A percentile compares a stretch with the other conserved stretches of the same genome.
These are phyloP conservation scores for Cetoscarus ocellatus DNA, from an alignment of 2,797 vertebrate species.

Conservation along the genomic window DNA sequence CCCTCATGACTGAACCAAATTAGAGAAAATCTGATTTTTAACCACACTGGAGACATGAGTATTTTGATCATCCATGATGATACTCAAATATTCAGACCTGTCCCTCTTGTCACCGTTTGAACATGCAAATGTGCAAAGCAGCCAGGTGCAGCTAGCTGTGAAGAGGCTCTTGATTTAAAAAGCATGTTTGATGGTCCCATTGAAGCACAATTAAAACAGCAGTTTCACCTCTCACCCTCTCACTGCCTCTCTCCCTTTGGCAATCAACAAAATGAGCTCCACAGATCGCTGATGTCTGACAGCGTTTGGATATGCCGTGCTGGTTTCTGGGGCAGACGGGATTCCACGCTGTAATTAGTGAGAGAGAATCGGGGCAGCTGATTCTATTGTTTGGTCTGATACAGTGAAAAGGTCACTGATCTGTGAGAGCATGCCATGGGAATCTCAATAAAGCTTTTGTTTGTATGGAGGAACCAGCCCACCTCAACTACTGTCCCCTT, in stretches of 20 bases:
- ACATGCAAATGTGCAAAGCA: slow-evolving; percentile 6
- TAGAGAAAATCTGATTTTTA: not conserved
- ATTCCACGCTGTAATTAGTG: slow-evolving; percentile 50
- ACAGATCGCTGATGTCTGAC: slow-evolving; percentile 35
- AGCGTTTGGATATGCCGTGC: slow-evolving; percentile 18
- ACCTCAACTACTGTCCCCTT: slow-evolving; percentile 49
- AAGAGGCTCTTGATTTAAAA: slow-evolving; percentile 5
- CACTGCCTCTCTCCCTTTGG: slow-evolving; percentile 30
- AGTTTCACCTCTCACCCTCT: slow-evolving; percentile 31
- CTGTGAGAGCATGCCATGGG: slow-evolving; percentile 48
- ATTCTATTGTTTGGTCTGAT: slow-evolving; percentile 50
- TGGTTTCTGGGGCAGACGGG: slow-evolving; percentile 42
- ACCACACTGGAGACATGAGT: not conserved
- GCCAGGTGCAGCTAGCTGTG: slow-evolving; percentile 8
- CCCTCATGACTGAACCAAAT: not conserved
- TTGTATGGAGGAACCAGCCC: slow-evolving; percentile 28
- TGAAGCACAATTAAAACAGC: slow-evolving; percentile 32
- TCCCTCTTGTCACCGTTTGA: not conserved
- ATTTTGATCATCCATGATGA: not conserved
- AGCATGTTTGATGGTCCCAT: slow-evolving; percentile 2
- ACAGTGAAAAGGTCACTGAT: slow-evolving; percentile 61
- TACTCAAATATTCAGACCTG: not conserved
- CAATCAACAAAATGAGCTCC: slow-evolving; percentile 33
- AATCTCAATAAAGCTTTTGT: slow-evolving; percentile 68
- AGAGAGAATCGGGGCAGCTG: slow-evolving; percentile 29